Evolutionary conservation across 2,113 vertebrate species (phyloP).

Genomic region (Mormyrus iriodes): DNA sequence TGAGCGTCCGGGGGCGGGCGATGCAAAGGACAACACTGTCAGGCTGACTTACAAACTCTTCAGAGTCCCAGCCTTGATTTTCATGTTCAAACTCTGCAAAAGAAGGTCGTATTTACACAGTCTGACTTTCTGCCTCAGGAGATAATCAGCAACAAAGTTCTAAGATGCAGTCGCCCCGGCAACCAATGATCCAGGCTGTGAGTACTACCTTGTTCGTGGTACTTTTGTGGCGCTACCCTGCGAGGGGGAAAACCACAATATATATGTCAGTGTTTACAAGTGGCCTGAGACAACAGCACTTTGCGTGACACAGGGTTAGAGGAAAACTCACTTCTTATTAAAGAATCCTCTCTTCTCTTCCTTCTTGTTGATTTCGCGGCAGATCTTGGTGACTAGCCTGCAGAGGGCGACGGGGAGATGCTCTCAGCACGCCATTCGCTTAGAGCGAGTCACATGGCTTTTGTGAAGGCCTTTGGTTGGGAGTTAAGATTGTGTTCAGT

Average conservation of each 20-base stretch:
- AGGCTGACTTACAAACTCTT: constrained; percentile 69
- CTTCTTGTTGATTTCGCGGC: constrained; percentile 78
- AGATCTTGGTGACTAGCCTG: constrained; percentile 79
- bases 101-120: not conserved
- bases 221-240: constrained; percentile 38
- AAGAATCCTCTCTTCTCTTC: constrained; percentile 72
- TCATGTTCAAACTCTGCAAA: constrained; percentile 45
- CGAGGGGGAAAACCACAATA: not conserved
- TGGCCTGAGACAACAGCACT: not conserved
- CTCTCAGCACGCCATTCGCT: not conserved
- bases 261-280: not conserved
- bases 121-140: not conserved
- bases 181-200: not conserved
- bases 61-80: constrained; percentile 68
- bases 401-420: constrained; percentile 16
- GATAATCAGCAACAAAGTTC: not conserved
- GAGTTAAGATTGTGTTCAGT: not conserved
- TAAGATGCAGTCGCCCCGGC: not conserved
- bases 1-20: too few relatives aligned
- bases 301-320: not conserved
- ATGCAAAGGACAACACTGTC: not conserved
- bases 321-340: constrained; percentile 59
- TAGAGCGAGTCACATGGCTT: not conserved
- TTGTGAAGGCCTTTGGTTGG: constrained; percentile 6
- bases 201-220: constrained; percentile 49